phyloP scores from a whole-genome alignment of 2,797 vertebrate species.

The Cossypha heuglini region DNA sequence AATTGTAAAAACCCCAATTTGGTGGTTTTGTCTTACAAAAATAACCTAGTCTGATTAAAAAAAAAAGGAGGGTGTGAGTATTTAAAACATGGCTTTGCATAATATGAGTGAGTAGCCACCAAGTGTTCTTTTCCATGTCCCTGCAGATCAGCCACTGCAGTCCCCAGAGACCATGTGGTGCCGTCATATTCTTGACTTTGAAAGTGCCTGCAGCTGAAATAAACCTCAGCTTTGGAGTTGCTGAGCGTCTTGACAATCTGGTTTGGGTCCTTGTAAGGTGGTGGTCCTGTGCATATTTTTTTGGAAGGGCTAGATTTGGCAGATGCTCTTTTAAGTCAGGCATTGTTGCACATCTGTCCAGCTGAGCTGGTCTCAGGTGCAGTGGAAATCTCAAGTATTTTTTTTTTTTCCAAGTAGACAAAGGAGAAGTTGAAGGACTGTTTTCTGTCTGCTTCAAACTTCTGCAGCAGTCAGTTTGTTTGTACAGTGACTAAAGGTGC shows the following conservation, averaged over 20 bases:
- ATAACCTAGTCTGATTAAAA: not conserved
- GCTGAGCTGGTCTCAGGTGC: not conserved
- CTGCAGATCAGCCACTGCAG: not conserved
- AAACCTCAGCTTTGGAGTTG: not conserved
- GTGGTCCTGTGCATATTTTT: not conserved
- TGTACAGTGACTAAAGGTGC: not conserved
- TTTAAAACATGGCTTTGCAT: not conserved
- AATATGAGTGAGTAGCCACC: not conserved
- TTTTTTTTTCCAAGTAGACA: not conserved
- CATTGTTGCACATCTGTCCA: not conserved
- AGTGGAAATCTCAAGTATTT: not conserved
- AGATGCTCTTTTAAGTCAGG: not conserved
- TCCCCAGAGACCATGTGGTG: fast-evolving
- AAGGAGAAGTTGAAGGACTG: not conserved
- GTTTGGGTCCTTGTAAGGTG: not conserved
- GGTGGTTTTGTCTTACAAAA: not conserved
- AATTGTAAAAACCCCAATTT: not conserved
- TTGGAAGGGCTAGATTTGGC: not conserved
- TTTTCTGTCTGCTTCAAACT: not conserved
- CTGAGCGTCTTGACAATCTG: not conserved
- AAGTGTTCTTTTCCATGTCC: not conserved
- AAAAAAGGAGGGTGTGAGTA: not conserved
- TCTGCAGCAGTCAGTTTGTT: not conserved
- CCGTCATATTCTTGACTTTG: not conserved
- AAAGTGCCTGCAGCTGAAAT: fast-evolving